Evolutionary conservation across 2,888 invertebrate genomes (phyloP), one percentile per base, ranked within the genome.

Genomic region (Pelosia muscerda): DNA sequence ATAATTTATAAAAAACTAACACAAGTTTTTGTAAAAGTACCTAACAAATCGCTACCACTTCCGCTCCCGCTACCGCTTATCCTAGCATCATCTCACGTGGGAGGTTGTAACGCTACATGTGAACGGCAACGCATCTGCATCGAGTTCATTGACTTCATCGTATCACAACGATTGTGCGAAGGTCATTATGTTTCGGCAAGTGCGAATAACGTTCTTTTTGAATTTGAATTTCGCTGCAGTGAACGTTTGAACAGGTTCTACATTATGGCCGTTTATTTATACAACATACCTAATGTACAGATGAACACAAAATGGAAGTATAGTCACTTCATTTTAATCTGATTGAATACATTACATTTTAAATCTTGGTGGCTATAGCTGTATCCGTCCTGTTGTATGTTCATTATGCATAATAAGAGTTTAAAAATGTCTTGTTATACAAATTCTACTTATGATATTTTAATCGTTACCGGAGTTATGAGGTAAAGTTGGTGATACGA

Each of bases 71-170:
- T 71, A 2, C 67, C 82, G 76, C 88, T 75, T 71, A 15, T 2
- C 11, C 84, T 82, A 68, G 55, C 5, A 22, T 66, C 72, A 28
- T 57, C 73, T 88, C 87, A 91, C 93, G 93, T 93, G 92, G 94
- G 93, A 93, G 93, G 93, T 92, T 92, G 92, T 93, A 91, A 85
- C 86, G 88, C 88, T 91, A 90, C 92, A 93, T 93, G 92, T 89
- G 92, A 92, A 92, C 91, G 84, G 86, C 91, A 89, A 90, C 92
- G 94, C 94, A 94, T 94, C 94, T 94, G 94, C 94, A 94, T 92
- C 86, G 82, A 82, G 93, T 89, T 87, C 92, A 81, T 79, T 76
- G 90, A 91, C 89, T 92, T 81, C 79, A 69, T 84, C 77, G 84
- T 88, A 85, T 89, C 91, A 90, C 89, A 86, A 90, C 84, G 85